phyloP scores from a whole-genome alignment of 2,888 invertebrate genomes.

The Archips xylosteana region DNA sequence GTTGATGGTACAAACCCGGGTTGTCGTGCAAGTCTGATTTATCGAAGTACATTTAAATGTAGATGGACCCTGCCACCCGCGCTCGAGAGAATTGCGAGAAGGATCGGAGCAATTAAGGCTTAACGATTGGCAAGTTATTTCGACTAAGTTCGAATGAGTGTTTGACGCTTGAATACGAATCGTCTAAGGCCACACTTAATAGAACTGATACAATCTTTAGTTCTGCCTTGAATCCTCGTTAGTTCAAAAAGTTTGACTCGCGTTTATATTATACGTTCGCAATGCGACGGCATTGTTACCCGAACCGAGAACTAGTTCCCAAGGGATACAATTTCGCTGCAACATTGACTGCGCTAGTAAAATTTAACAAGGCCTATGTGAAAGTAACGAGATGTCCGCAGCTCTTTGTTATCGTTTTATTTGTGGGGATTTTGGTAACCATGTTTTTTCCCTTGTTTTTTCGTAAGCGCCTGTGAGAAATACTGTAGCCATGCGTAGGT shows the following conservation, averaged over 20 bases:
- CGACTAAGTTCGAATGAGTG: constrained; percentile 26
- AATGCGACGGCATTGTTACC: constrained; percentile 34
- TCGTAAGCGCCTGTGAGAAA: constrained; percentile 13
- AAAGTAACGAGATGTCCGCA: constrained; percentile 49
- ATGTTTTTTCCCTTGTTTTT: constrained; percentile 6
- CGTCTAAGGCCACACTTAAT: not conserved
- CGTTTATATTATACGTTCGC: constrained; percentile 23
- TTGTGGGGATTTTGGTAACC: constrained; percentile 28
- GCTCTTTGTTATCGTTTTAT: constrained; percentile 38
- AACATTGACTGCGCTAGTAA: constrained; percentile 39
- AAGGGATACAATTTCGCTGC: constrained; percentile 38
- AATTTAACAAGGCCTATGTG: constrained; percentile 46
- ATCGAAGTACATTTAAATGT: constrained; percentile 32
- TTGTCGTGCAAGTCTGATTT: constrained; percentile 24
- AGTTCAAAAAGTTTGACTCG: constrained; percentile 31
- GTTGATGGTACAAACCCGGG: constrained; percentile 12
- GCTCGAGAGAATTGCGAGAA: constrained; percentile 18
- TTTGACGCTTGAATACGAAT: constrained; percentile 30
- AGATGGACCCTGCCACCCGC: constrained; percentile 23
- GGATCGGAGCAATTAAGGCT: constrained; percentile 35
- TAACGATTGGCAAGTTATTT: constrained; percentile 28
- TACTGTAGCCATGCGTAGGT: not conserved
- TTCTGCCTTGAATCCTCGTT: constrained; percentile 13
- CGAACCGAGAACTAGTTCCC: constrained; percentile 36
- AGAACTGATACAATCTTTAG: constrained; percentile 1